Evolutionary conservation across 1,140 invertebrate genomes (phyloP).

Genomic region (Platorchestia sp.): DNA sequence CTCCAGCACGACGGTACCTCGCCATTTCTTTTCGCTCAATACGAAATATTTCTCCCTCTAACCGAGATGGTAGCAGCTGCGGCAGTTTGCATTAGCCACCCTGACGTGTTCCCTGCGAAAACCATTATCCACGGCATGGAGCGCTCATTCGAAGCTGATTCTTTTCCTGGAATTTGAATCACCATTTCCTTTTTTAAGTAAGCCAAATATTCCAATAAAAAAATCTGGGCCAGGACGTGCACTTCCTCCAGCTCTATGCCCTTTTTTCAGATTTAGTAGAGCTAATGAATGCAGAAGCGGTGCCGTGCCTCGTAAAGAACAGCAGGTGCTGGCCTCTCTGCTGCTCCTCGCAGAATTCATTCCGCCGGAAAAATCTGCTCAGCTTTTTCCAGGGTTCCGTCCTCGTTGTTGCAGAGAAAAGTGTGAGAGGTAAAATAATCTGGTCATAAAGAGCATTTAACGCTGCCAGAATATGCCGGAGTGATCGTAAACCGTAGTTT

Average conservation of each 20-base stretch:
- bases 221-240: not conserved
- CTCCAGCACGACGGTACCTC: too few species aligned
- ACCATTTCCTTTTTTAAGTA: not conserved
- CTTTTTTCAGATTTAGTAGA: not conserved
- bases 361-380: not conserved
- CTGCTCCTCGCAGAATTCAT: not conserved
- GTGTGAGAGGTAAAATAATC: not conserved
- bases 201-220: not conserved
- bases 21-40: too few species aligned
- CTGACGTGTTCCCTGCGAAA: not conserved
- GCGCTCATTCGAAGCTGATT: not conserved
- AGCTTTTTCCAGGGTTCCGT: not conserved
- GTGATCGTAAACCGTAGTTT: not conserved
- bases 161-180: not conserved
- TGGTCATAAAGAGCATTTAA: not conserved
- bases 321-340: not conserved
- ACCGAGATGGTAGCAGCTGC: not conserved
- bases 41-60: not conserved
- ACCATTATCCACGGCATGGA: not conserved
- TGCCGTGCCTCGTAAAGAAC: not conserved
- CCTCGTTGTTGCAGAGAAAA: constrained; percentile 6
- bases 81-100: not conserved
- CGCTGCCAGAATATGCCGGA: not conserved
- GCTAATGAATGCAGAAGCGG: not conserved
- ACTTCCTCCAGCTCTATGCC: not conserved